Evolutionary conservation across 2,113 vertebrate species (phyloP), one percentile per base, ranked within the genome.

Genomic region (Pardalotus punctatus): DNA sequence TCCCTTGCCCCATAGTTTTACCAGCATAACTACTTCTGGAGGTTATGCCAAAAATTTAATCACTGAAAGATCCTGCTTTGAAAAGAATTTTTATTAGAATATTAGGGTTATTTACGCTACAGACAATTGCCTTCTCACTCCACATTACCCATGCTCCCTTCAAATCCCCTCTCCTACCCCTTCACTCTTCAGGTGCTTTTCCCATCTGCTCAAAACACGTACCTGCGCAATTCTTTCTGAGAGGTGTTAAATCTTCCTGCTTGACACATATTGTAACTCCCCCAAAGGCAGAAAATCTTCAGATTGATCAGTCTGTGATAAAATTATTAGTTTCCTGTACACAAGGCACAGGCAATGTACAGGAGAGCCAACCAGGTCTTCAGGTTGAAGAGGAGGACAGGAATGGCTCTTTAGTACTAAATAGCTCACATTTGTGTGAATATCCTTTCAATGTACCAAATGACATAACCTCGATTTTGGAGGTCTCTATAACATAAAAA

Each of bases 111-210:
- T 76, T 91, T 66, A 62, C 20, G 6, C 20, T 40, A 69, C 4
- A 53, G 54, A 33, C 9, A 78, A 57, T 28, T 71, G 47, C 9
- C 17, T 84, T 47, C 19, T 81, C 33, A 24, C 7, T 51, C 33
- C 29, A 9, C 2, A 0, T n/a, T 38, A 24, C 9, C n/a, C 1
- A 0, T 23, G 35, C 24, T 66, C 27, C 27, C 50, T 28, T 28
- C 47, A 85, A 28, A 82, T 50, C 6, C 11, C 9, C 11, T 47
- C 33, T 88, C 36, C 45, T 73, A 28, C 3, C 5, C 25, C n/a
- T 69, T 66, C 25, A 43, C 19, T 73, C 74, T 79, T 60, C 36
- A 72, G 19, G 11, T n/a, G 31, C 66, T 79, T 82, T 85, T 18
- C 27, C 19, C 36, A 10, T 36, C 7, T 38, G 57, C 13, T 50